Evolutionary conservation across 2,888 invertebrate species (phyloP).

Genomic region (Phortica magna): DNA sequence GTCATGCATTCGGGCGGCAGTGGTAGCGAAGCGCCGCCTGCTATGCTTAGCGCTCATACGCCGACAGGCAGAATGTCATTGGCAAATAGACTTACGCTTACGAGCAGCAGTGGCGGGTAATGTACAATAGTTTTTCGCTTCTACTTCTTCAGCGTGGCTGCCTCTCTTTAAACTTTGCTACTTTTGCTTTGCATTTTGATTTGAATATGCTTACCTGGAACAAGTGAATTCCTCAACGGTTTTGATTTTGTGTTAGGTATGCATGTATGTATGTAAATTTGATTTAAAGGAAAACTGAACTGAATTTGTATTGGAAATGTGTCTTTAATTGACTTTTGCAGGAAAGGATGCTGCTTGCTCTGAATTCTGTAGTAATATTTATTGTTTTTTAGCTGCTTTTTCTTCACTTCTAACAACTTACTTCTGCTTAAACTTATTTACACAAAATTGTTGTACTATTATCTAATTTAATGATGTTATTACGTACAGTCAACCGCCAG

Average conservation of each 20-base stretch:
- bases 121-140: neutral
- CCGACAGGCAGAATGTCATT: too few species aligned
- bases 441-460: too few species aligned
- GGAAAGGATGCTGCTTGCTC: neutral
- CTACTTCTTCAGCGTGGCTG: neutral
- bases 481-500: slow-evolving; percentile 1
- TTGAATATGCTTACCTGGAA: slow-evolving; percentile 1
- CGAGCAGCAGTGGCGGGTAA: too few species aligned
- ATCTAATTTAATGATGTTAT: neutral
- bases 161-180: too few species aligned
- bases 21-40: neutral
- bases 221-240: neutral
- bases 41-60: too few species aligned
- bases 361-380: neutral
- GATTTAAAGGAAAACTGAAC: neutral
- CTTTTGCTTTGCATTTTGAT: neutral
- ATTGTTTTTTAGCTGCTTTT: neutral
- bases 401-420: too few species aligned
- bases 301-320: neutral
- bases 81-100: too few species aligned
- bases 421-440: too few species aligned
- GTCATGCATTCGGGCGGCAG: neutral
- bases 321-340: neutral
- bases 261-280: neutral
- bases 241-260: neutral